These are phyloP conservation scores for Andricus grossulariae DNA, from an alignment of 1,140 invertebrate species.

Conservation along the genomic window DNA sequence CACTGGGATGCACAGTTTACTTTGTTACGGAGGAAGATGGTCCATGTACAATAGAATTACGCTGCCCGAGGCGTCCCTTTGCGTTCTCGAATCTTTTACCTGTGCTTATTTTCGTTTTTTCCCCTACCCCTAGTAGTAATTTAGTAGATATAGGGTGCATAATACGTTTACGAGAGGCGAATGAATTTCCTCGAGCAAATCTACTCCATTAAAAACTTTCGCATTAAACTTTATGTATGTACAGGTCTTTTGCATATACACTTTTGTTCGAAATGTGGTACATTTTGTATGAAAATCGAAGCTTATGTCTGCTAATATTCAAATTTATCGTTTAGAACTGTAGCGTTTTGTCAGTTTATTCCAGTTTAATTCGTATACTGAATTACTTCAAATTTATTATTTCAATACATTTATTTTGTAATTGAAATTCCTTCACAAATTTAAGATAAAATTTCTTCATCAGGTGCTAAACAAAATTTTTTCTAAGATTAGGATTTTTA, in stretches of 20 bases:
- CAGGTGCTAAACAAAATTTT: too few species aligned
- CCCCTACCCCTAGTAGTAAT: neutral
- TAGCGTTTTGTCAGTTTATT: too few species aligned
- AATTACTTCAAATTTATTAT: too few species aligned
- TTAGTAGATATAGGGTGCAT: conserved; percentile 26
- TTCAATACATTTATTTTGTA: too few species aligned
- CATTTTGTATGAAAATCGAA: neutral
- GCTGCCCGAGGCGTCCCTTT: conserved; percentile 19
- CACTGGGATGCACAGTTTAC: conserved; percentile 9
- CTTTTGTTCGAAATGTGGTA: conserved; percentile 7
- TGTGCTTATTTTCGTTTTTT: neutral
- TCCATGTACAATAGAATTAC: conserved; percentile 26
- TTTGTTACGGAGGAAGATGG: conserved; percentile 26
- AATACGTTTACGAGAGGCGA: conserved; percentile 13
- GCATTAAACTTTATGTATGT: neutral
- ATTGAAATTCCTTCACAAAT: too few species aligned
- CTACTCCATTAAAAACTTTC: conserved; percentile 13
- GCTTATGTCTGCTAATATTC: neutral
- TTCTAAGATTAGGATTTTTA: too few species aligned
- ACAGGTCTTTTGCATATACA: conserved; percentile 14
- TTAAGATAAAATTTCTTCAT: too few species aligned
- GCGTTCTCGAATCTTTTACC: conserved; percentile 22
- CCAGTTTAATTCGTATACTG: too few species aligned
- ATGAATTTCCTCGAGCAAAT: conserved; percentile 13
- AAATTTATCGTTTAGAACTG: too few species aligned